Percentiles rank a stretch among this genome's conserved stretches.
Evolutionary conservation across 2,797 vertebrate species (phyloP).

Genomic region (Kryptopterus vitreolus): DNA sequence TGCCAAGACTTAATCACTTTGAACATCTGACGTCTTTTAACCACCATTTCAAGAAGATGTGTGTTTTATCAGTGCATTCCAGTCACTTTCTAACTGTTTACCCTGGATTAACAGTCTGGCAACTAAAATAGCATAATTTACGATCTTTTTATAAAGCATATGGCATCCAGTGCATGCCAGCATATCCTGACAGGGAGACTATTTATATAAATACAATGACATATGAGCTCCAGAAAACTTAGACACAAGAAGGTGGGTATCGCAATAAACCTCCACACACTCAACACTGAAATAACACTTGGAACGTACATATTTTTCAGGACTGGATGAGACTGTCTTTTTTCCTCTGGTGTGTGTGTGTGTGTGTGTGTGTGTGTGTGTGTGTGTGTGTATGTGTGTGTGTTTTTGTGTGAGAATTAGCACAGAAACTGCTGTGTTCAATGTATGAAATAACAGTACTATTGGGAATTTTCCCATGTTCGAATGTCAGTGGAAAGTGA

Average conservation of each 20-base stretch:
- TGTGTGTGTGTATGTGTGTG: too few relatives aligned
- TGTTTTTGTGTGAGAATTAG: background rate
- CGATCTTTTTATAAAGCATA: constrained; percentile 62
- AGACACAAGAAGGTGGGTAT: constrained; percentile 52
- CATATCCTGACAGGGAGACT: constrained; percentile 62
- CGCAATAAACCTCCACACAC: constrained; percentile 14
- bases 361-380: too few relatives aligned
- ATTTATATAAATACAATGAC: constrained; percentile 67
- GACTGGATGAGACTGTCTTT: background rate
- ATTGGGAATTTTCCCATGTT: constrained; percentile 45
- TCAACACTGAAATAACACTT: background rate
- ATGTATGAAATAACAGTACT: background rate
- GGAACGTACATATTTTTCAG: background rate
- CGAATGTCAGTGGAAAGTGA: constrained; percentile 56
- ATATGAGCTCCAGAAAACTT: constrained; percentile 64
- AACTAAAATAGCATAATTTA: constrained; percentile 70
- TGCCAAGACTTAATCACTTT: constrained; percentile 48
- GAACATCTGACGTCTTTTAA: constrained; percentile 60
- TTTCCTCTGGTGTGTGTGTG: too few relatives aligned
- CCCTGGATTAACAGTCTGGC: constrained; percentile 62
- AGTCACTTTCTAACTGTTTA: constrained; percentile 59
- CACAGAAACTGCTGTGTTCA: background rate
- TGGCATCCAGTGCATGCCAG: constrained; percentile 62
- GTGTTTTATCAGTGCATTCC: constrained; percentile 59
- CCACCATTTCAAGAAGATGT: constrained; percentile 52